phyloP scores from a whole-genome alignment of 2,797 vertebrate genomes.

The Eulemur coronatus region DNA sequence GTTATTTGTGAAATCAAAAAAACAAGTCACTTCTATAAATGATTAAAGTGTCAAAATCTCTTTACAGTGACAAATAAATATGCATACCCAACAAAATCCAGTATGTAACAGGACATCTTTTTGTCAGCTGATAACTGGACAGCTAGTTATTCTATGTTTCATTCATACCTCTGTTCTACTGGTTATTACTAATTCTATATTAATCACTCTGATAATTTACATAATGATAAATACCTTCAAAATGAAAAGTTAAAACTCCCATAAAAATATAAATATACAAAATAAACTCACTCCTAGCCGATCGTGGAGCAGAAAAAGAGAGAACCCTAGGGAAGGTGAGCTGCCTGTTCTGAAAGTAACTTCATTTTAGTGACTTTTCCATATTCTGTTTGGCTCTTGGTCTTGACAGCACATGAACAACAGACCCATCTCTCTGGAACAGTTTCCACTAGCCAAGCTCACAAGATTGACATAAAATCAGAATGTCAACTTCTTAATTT shows the following conservation, averaged over 20 bases:
- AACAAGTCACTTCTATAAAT: slow-evolving; percentile 37
- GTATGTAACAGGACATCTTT: neutral
- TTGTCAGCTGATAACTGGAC: neutral
- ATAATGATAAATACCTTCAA: slow-evolving; percentile 20
- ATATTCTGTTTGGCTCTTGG: neutral
- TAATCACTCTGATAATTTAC: neutral
- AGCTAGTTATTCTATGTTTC: neutral
- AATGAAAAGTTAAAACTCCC: slow-evolving; percentile 2
- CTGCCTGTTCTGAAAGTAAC: neutral
- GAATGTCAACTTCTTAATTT: neutral
- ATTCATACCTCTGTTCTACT: neutral
- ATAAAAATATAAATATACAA: slow-evolving; percentile 26
- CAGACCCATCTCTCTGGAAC: neutral
- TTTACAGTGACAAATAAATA: slow-evolving; percentile 39
- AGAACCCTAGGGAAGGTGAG: neutral
- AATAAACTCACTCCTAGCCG: slow-evolving; percentile 7
- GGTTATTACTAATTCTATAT: neutral
- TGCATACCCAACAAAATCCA: slow-evolving; percentile 19
- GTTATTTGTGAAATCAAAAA: slow-evolving; percentile 24
- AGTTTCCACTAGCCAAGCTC: neutral
- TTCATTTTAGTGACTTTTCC: slow-evolving; percentile 17
- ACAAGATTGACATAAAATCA: neutral
- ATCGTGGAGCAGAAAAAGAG: neutral
- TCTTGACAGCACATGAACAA: neutral
- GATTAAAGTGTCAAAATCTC: slow-evolving; percentile 44